Evolutionary conservation across 2,113 vertebrate genomes (phyloP), one percentile per base, ranked within the genome.

Genomic region (Amblyopsis rosae): DNA sequence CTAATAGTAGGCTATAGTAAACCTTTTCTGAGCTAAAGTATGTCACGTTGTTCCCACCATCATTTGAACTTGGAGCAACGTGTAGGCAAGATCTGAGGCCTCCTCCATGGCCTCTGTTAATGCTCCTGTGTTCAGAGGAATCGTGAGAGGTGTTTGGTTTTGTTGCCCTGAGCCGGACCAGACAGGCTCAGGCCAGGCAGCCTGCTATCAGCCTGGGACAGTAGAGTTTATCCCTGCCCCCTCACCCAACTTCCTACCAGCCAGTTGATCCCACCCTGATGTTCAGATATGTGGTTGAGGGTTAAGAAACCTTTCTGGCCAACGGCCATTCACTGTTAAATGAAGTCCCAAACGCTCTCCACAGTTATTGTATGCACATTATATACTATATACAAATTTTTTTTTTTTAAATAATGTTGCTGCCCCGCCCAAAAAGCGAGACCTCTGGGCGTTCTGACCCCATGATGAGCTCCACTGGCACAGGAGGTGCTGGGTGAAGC

Each of bases 61-160:
- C 13, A 8, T 17, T 67, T 35, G 17, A 41, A 26, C 26, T 35
- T 70, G 50, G 73, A 75, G 71, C 70, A 80, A 41, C 35, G 7
- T 41, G 35, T 83, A 70, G 70, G 62, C 61, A 62, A 76, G 47
- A 48, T 75, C 67, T 71, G 3, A 16, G 1, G 33, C 41, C 11
- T 82, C 15, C 26, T 62, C 62, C 41, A 13, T 26, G 15, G 12
- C 76, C 26, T 10, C 4, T 55, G 41, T 54, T 66, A 26, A 55
- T 65, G 60, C 63, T 77, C 45, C 13, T 60, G 48, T 66, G 77
- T 81, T 80, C 55, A 81, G 74, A 81, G 59, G 13, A 68, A 68
- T 66, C 45, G 68, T 79, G 77, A 79, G 63, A 79, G 79, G 60
- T 71, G 70, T 82, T 66, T 33, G 17, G 66, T 73, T 86, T 85